phyloP scores from a whole-genome alignment of 2,797 vertebrate species.

The Euphonia xanthogaster region DNA sequence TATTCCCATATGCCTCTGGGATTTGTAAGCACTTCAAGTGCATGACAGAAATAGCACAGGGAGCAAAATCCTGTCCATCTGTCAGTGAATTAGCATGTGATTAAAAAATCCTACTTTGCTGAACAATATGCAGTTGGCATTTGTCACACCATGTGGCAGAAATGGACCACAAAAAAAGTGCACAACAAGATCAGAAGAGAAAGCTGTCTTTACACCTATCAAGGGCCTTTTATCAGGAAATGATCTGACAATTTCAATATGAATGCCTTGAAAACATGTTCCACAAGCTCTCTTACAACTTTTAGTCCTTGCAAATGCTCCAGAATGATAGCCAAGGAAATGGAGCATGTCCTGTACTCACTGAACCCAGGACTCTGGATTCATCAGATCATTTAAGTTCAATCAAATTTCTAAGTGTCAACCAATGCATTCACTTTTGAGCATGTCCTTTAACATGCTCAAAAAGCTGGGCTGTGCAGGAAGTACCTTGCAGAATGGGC shows the following conservation, averaged over 20 bases:
- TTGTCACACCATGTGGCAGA: conserved; percentile 11
- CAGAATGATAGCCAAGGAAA: not conserved
- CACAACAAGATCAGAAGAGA: not conserved
- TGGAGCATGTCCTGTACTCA: not conserved
- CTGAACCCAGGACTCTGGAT: not conserved
- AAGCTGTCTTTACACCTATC: not conserved
- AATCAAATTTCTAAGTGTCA: not conserved
- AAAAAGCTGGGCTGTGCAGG: fast-evolving
- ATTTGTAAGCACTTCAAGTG: not conserved
- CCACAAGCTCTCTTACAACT: not conserved
- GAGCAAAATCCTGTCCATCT: conserved; percentile 40
- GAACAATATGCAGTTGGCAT: not conserved
- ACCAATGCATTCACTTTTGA: not conserved
- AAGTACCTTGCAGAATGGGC: not conserved
- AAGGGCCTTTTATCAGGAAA: not conserved
- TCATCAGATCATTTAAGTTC: not conserved
- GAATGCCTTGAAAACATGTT: not conserved
- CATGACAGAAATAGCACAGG: not conserved
- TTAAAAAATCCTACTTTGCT: conserved; percentile 1
- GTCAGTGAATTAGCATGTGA: conserved; percentile 1
- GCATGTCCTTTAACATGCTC: not conserved
- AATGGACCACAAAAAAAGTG: not conserved
- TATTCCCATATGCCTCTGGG: not conserved
- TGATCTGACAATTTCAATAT: not conserved
- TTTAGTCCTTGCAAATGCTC: not conserved